These are phyloP conservation scores for Oostethus manadensis DNA, from an alignment of 2,113 vertebrate genomes.

Conservation along the genomic window DNA sequence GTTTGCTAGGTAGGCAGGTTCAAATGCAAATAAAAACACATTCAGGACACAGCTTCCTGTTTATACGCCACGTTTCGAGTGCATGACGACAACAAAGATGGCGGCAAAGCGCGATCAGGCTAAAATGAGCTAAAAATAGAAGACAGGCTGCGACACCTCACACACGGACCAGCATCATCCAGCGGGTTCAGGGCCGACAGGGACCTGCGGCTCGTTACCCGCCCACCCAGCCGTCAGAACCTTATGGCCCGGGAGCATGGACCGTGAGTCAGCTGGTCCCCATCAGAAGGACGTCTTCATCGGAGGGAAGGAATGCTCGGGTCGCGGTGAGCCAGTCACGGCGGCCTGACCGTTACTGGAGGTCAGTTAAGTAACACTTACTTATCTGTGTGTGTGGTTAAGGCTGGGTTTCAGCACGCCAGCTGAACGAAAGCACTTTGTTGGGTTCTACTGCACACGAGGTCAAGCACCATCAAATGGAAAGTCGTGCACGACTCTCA, in stretches of 20 bases:
- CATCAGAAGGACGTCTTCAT: conserved; percentile 45
- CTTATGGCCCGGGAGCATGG: conserved; percentile 38
- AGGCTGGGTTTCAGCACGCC: neutral
- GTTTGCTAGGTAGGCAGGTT: no score
- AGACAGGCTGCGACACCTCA: conserved; percentile 18
- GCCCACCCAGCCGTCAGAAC: conserved; percentile 22
- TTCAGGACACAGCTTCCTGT: no score
- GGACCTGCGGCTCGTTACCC: neutral
- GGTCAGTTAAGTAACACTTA: conserved; percentile 19
- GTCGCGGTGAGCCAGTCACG: conserved; percentile 12
- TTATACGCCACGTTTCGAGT: no score
- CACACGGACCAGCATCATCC: neutral
- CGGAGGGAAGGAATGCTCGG: conserved; percentile 1
- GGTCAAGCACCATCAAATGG: neutral
- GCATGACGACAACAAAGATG: conserved; percentile 10
- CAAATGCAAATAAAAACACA: no score
- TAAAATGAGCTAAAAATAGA: conserved; percentile 37
- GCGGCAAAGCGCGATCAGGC: conserved; percentile 32
- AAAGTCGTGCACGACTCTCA: no score
- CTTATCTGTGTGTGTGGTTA: no score
- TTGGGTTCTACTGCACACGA: neutral
- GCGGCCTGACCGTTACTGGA: conserved; percentile 22
- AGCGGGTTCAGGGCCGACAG: neutral
- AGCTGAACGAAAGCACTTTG: neutral
- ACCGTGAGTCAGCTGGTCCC: conserved; percentile 53